Evolutionary conservation across 2,888 invertebrate species (phyloP).

Genomic region (Oscheius sp.): DNA sequence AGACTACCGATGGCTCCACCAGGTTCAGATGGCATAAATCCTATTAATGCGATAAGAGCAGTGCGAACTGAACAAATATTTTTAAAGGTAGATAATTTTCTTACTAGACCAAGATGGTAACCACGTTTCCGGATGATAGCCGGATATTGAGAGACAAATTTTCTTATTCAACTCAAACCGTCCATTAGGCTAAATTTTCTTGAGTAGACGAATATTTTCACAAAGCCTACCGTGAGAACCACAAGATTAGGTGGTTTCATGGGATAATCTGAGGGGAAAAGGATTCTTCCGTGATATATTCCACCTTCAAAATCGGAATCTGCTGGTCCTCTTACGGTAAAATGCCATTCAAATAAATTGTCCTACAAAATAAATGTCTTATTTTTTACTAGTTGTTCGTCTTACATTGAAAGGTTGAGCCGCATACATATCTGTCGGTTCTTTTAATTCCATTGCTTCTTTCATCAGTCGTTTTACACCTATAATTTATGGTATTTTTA

Average conservation of each 20-base stretch:
- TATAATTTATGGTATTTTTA: constrained; percentile 67
- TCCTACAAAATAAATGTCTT: constrained; percentile 76
- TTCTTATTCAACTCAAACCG: constrained; percentile 92
- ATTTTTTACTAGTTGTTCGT: constrained; percentile 1
- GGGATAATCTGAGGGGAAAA: constrained; percentile 91
- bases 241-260: constrained; percentile 97
- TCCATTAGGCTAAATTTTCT: constrained; percentile 84
- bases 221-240: constrained; percentile 82
- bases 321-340: constrained; percentile 89
- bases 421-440: constrained; percentile 88
- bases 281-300: constrained; percentile 90
- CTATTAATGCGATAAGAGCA: constrained; percentile 88
- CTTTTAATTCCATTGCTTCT: constrained; percentile 87
- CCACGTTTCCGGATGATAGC: constrained; percentile 97
- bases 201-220: constrained; percentile 2
- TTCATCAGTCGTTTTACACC: constrained; percentile 93
- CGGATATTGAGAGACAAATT: constrained; percentile 93
- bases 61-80: constrained; percentile 81
- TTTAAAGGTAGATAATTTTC: background rate
- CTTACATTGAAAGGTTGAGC: constrained; percentile 85
- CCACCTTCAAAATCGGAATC: constrained; percentile 88
- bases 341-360: constrained; percentile 97
- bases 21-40: constrained; percentile 92
- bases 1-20: constrained; percentile 90
- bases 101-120: constrained; percentile 85